Percentiles rank a stretch among this genome's conserved stretches.
Conservation (phyloP, 2,113 vertebrate genomes). For the Corythornis madagascariensis region DNA sequence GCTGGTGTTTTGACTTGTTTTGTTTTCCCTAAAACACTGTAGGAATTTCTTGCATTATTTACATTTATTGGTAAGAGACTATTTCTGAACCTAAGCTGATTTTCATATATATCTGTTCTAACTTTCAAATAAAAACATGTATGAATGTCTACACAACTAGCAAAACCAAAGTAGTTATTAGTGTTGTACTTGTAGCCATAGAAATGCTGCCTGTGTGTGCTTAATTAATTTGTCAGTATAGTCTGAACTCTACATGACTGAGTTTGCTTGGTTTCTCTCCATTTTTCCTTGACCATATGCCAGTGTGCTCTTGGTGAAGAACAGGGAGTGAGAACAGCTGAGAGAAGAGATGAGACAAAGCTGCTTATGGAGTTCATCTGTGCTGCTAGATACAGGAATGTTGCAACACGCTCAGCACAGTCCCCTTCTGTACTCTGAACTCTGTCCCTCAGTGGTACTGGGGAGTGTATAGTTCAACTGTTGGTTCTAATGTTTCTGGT, state of each 20-base stretch:
- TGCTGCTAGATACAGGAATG: not conserved
- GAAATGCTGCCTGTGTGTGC: not conserved
- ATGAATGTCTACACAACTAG: not conserved
- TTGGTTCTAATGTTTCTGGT: not conserved
- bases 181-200: not conserved
- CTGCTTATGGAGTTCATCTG: not conserved
- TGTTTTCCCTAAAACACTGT: not conserved
- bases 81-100: not conserved
- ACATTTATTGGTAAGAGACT: not conserved
- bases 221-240: not conserved
- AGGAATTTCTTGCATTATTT: not conserved
- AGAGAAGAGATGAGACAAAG: not conserved
- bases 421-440: not conserved
- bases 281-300: not conserved
- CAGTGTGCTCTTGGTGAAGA: not conserved
- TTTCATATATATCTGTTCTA: not conserved
- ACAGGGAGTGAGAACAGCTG: not conserved
- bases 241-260: not conserved
- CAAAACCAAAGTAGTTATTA: not conserved
- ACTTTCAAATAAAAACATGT: not conserved
- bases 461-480: fast-evolving
- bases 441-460: fast-evolving
- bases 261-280: not conserved
- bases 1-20: not conserved
- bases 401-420: no score